Conservation (phyloP, 37 sponge, comb jelly and placozoan genomes). For the Beroe forskalii region DNA sequence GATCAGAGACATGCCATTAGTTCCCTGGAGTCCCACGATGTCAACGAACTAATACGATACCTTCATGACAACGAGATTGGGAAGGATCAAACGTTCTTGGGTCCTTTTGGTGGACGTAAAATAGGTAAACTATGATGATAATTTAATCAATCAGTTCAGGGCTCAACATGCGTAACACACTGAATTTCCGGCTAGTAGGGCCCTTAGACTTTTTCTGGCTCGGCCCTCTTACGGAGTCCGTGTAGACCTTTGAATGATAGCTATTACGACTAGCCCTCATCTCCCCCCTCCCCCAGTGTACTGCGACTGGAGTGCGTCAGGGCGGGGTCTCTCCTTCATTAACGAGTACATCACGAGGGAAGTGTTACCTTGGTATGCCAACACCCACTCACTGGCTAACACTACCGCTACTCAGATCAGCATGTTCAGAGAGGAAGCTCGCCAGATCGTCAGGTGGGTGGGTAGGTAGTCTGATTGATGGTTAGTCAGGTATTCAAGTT, state of each 20-base stretch:
- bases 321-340: conserved; percentile 77
- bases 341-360: conserved; percentile 75
- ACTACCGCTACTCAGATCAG: conserved; percentile 79
- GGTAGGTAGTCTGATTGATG: too few relatives aligned
- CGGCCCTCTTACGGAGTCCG: not conserved
- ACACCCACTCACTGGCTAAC: conserved; percentile 86
- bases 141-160: too few relatives aligned
- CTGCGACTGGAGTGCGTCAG: conserved; percentile 90
- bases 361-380: conserved; percentile 83
- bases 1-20: conserved; percentile 4
- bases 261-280: too few relatives aligned
- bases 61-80: conserved; percentile 19
- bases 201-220: not conserved
- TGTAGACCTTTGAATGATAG: too few relatives aligned
- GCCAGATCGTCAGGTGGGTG: conserved; percentile 66
- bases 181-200: too few relatives aligned
- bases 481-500: too few relatives aligned
- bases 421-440: conserved; percentile 82
- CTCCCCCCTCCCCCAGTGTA: conserved; percentile 70
- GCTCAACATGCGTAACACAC: too few relatives aligned
- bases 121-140: too few relatives aligned
- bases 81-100: conserved; percentile 33
- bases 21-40: not conserved
- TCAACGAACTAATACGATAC: not conserved
- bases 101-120: conserved; percentile 44